These are phyloP conservation scores for Pogona vitticeps DNA, from an alignment of 2,113 vertebrate genomes.

Conservation along the genomic window DNA sequence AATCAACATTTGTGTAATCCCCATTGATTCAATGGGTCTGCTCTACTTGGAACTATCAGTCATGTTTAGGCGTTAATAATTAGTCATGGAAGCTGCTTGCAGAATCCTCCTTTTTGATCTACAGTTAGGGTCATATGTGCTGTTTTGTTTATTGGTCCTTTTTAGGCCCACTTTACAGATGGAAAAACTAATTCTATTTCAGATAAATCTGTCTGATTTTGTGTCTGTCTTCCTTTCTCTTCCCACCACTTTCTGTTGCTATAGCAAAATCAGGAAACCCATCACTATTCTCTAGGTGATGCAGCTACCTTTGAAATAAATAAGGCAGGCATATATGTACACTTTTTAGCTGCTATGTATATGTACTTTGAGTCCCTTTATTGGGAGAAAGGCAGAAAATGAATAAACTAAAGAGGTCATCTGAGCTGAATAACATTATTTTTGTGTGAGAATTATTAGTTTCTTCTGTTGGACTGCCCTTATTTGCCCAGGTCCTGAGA, in stretches of 20 bases:
- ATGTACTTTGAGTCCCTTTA: too few relatives aligned
- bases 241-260: background rate
- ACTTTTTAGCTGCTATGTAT: too few relatives aligned
- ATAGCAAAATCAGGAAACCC: background rate
- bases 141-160: background rate
- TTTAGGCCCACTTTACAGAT: background rate
- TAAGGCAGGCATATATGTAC: background rate
- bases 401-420: too few relatives aligned
- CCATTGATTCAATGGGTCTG: too few relatives aligned
- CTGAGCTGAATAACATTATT: too few relatives aligned
- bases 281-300: background rate
- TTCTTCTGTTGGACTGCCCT: too few relatives aligned
- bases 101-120: background rate
- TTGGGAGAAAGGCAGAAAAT: too few relatives aligned
- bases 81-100: background rate
- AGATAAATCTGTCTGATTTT: background rate
- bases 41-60: too few relatives aligned
- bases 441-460: too few relatives aligned
- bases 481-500: too few relatives aligned
- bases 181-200: background rate
- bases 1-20: too few relatives aligned
- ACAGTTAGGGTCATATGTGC: background rate
- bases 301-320: background rate
- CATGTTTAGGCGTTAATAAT: background rate
- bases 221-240: background rate